phyloP scores from a whole-genome alignment of 1,140 invertebrate species.

The Mesaphorura yosii region DNA sequence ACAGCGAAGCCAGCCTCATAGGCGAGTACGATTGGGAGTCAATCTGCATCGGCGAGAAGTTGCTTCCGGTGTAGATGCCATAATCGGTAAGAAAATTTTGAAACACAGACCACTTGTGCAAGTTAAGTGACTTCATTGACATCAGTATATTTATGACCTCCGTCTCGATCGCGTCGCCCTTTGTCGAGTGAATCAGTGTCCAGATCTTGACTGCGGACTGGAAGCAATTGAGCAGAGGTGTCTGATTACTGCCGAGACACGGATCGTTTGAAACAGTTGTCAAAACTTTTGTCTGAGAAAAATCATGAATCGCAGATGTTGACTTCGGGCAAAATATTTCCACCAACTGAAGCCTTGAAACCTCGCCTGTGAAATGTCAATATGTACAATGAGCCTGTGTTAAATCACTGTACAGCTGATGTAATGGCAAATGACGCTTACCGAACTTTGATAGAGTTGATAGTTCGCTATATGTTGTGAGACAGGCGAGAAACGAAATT shows the following conservation, averaged over 20 bases:
- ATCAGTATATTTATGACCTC: constrained; percentile 23
- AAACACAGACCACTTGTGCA: constrained; percentile 27
- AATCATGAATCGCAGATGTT: too few relatives aligned
- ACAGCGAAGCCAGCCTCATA: constrained; percentile 19
- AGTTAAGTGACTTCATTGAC: constrained; percentile 22
- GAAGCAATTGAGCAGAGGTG: constrained; percentile 17
- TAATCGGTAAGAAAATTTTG: constrained; percentile 25
- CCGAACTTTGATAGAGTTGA: neutral
- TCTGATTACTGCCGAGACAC: constrained; percentile 11
- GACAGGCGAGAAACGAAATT: constrained; percentile 22
- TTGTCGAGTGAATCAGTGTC: constrained; percentile 13
- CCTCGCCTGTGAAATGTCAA: constrained; percentile 9
- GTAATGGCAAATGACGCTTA: neutral
- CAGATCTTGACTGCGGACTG: constrained; percentile 23
- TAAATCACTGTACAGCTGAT: neutral
- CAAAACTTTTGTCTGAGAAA: too few relatives aligned
- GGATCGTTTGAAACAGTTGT: constrained; percentile 21
- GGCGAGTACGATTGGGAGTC: neutral
- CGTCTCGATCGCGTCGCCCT: constrained; percentile 18
- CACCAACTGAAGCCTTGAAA: constrained; percentile 18
- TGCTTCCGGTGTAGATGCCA: constrained; percentile 19
- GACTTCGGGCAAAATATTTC: constrained; percentile 26
- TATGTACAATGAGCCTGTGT: neutral
- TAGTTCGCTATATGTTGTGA: constrained; percentile 16
- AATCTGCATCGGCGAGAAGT: constrained; percentile 5